A percentile compares a stretch with the other conserved stretches of the same genome.
Evolutionary conservation across 2,797 vertebrate genomes (phyloP).

Genomic region (Hypotaenidia philippensis): DNA sequence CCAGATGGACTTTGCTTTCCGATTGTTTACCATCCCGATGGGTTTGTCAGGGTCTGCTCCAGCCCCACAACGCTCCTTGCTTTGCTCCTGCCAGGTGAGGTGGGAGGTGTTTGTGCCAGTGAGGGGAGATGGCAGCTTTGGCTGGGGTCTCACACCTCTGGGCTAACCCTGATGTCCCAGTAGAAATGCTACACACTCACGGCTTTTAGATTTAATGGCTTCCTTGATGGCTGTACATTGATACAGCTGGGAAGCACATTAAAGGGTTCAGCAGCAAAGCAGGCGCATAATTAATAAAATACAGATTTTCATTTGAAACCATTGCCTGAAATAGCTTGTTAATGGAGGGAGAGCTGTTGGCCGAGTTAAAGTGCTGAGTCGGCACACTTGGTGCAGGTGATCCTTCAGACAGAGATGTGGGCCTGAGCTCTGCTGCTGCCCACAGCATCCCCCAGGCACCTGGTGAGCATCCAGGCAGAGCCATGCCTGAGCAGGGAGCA

Average conservation of each 20-base stretch:
- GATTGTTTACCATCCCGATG: neutral
- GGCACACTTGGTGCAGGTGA: neutral
- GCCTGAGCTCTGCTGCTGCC: neutral
- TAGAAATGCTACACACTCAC: neutral
- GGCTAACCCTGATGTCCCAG: neutral
- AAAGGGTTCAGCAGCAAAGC: constrained; percentile 62
- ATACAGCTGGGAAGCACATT: constrained; percentile 71
- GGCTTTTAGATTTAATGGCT: neutral
- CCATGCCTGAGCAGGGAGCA: neutral
- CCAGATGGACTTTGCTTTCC: constrained; percentile 49
- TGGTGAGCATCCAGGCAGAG: neutral
- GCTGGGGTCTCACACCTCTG: accelerated
- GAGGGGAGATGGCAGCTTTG: neutral
- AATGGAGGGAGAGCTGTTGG: neutral
- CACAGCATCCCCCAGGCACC: neutral
- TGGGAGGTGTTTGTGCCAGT: neutral
- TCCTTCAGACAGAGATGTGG: neutral
- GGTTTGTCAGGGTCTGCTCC: neutral
- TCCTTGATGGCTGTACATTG: neutral
- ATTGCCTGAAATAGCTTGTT: constrained; percentile 57
- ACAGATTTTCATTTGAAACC: constrained; percentile 75
- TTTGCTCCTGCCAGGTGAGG: neutral
- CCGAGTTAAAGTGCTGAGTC: neutral
- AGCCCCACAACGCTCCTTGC: accelerated
- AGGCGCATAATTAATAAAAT: constrained; percentile 76